phyloP scores from a whole-genome alignment of 2,113 vertebrate species.

The Rhinichthys klamathensis region DNA sequence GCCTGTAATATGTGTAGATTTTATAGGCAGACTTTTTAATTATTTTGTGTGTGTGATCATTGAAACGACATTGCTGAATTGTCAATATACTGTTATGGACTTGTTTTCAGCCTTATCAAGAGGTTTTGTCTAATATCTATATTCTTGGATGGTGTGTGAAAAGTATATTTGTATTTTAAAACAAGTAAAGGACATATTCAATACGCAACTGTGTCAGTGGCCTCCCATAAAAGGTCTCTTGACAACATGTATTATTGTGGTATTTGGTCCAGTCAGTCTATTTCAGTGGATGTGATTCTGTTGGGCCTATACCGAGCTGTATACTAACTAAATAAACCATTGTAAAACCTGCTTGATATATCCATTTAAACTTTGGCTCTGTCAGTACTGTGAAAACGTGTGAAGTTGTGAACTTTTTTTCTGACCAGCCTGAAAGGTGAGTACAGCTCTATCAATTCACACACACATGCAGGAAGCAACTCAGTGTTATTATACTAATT shows the following conservation, averaged over 20 bases:
- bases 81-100: constrained; percentile 43
- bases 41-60: constrained; percentile 43
- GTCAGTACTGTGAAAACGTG: background rate
- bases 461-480: background rate
- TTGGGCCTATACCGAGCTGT: constrained; percentile 35
- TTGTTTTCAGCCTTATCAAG: constrained; percentile 43
- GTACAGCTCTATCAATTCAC: constrained; percentile 19
- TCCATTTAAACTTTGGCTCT: background rate
- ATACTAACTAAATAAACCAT: constrained; percentile 20
- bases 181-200: constrained; percentile 24
- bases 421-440: constrained; percentile 9
- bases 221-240: constrained; percentile 39
- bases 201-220: constrained; percentile 16
- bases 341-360: constrained; percentile 23
- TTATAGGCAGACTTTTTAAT: constrained; percentile 21
- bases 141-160: constrained; percentile 40
- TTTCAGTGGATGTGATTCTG: constrained; percentile 5
- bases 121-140: constrained; percentile 45
- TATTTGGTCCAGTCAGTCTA: constrained; percentile 3
- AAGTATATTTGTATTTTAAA: constrained; percentile 52
- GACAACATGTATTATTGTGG: constrained; percentile 23
- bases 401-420: background rate
- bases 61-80: constrained; percentile 7
- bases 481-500: constrained; percentile 32
- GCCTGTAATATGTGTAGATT: constrained; percentile 44